phyloP scores from a whole-genome alignment of 92 coral and sea anemone genomes.

The Scolanthus callimorphus region DNA sequence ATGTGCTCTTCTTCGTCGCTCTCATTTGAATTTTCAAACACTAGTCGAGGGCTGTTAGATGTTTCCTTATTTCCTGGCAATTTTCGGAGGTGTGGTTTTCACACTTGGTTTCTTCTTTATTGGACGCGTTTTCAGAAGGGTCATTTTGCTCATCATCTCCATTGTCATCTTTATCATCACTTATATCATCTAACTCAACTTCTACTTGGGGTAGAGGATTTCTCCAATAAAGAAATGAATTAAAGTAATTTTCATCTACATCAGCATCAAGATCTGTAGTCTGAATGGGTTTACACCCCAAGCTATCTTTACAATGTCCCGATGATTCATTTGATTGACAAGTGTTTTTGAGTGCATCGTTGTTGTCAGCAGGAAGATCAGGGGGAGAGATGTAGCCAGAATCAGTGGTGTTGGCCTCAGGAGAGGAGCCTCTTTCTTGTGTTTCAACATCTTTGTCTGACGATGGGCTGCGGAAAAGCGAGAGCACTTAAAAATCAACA shows the following conservation, averaged over 20 bases:
- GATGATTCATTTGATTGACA: constrained; percentile 6
- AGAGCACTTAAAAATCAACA: too few species aligned
- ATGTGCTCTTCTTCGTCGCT: constrained; percentile 80
- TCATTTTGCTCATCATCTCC: background rate
- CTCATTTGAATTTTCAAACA: constrained; percentile 63
- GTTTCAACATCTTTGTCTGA: constrained; percentile 14
- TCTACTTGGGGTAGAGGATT: constrained; percentile 85
- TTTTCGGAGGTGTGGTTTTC: too few species aligned
- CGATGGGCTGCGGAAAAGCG: too few species aligned
- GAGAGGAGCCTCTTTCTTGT: constrained; percentile 70
- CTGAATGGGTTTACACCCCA: constrained; percentile 24
- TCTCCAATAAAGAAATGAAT: constrained; percentile 95
- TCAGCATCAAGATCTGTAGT: constrained; percentile 69
- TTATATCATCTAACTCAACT: constrained; percentile 38
- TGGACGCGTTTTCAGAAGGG: too few species aligned
- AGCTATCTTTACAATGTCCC: background rate
- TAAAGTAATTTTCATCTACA: constrained; percentile 65
- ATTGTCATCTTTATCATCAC: constrained; percentile 4
- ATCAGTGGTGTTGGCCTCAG: constrained; percentile 91
- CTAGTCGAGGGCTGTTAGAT: constrained; percentile 40
- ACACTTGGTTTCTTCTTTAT: too few species aligned
- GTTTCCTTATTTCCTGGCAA: too few species aligned
- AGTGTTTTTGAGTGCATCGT: too few species aligned
- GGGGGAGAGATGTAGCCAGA: constrained; percentile 99
- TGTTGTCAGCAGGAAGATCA: constrained; percentile 49